These are phyloP conservation scores for Ecliptopera silaceata DNA, from an alignment of 2,888 invertebrate genomes.

Conservation along the genomic window DNA sequence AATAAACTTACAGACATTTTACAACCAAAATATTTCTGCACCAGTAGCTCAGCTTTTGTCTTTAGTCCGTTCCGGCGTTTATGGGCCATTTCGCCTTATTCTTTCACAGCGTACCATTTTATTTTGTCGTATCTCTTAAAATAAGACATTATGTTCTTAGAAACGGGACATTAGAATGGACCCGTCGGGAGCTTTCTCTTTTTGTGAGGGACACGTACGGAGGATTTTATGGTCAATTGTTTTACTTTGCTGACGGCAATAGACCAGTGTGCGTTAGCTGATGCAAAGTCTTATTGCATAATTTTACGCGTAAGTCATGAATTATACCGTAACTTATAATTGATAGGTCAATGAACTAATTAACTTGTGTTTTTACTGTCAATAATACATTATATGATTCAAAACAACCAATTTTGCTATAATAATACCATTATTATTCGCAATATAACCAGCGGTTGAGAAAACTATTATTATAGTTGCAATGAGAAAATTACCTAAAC, in stretches of 20 bases:
- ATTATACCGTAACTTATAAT: not conserved
- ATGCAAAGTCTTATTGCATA: slow-evolving; percentile 24
- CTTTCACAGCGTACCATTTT: slow-evolving; percentile 68
- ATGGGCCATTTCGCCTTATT: slow-evolving; percentile 76
- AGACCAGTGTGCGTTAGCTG: slow-evolving; percentile 46
- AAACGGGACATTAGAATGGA: slow-evolving; percentile 77
- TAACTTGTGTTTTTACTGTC: too few species aligned
- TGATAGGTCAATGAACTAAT: slow-evolving; percentile 16
- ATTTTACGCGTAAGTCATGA: slow-evolving; percentile 17
- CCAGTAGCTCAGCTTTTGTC: slow-evolving; percentile 76
- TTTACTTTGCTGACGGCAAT: slow-evolving; percentile 61
- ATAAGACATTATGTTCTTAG: slow-evolving; percentile 82
- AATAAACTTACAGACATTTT: slow-evolving; percentile 71
- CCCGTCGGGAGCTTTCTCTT: slow-evolving; percentile 70
- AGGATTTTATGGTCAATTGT: slow-evolving; percentile 80
- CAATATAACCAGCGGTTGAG: not conserved
- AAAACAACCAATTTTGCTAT: too few species aligned
- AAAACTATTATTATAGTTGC: not conserved
- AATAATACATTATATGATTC: too few species aligned
- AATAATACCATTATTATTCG: too few species aligned
- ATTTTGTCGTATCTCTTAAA: slow-evolving; percentile 75
- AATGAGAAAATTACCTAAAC: not conserved
- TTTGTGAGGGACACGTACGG: slow-evolving; percentile 74
- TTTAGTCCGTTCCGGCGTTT: slow-evolving; percentile 61
- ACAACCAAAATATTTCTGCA: slow-evolving; percentile 72